Evolutionary conservation across 2,797 vertebrate genomes (phyloP), one percentile per base, ranked within the genome.

Genomic region (Alca torda): DNA sequence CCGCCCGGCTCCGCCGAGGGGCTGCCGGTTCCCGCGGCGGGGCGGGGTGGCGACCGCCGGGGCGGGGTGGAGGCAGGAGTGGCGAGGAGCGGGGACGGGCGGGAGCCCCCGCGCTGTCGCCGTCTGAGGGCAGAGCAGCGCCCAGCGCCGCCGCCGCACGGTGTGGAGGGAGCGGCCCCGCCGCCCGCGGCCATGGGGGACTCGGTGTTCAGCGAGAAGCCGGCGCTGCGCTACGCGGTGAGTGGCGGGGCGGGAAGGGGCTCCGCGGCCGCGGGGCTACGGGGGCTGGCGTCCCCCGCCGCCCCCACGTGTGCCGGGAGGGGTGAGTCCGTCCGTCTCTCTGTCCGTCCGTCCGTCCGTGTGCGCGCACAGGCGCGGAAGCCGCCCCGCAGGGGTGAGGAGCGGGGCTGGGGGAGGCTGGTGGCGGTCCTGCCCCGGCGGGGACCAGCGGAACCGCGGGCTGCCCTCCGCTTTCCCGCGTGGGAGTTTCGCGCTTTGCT

Each of bases 191-290:
- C 76, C 86, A 95, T 95, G 96, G 96, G 96, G 51, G 96, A 95
- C 89, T 93, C 96, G 60, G 96, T 93, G 91, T 95, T 96, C 74
- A 37, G 93, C 89, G 94, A 96, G 80, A 92, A 84, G 91, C 93
- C 65, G 74, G 77, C 87, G 77, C 96, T 98, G 63, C 96, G 95
- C 84, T 98, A 98, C 46, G 97, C 97, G 96, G 98, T 98, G 96
- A 98, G 98, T 97, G 80, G 51, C 30, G 46, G 23, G 23, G n/a
- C 30, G 50, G 45, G 59, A 15, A 12, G 75, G 57, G 48, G 51
- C 18, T 23, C 15, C 25, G 68, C 63, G n/a, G 56, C 59, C 46
- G 64, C 8, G 35, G 9, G 37, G 51, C 10, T 20, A 23, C 33
- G 4, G 43, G 48, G 60, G 54, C 30, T 35, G 28, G 45, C 14